Percentiles rank a stretch among this genome's conserved stretches.
phyloP scores from a whole-genome alignment of 2,113 vertebrate species.

The Micronisus gabar region DNA sequence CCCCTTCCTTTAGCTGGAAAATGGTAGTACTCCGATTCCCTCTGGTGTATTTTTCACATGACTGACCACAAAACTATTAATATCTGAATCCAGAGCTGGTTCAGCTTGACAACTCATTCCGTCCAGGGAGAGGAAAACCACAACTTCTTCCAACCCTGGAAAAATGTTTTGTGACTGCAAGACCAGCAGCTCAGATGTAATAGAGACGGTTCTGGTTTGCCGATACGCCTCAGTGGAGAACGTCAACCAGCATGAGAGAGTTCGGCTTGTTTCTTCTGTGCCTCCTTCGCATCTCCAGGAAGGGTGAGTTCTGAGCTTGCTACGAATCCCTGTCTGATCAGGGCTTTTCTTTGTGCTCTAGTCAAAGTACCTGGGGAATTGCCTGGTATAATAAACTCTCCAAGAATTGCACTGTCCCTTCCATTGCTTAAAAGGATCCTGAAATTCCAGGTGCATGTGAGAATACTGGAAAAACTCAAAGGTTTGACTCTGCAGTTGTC shows the following conservation, averaged over 20 bases:
- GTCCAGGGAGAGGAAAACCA: conserved; percentile 10
- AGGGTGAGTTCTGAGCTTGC: conserved; percentile 47
- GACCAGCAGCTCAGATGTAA: background rate
- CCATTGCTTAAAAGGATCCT: background rate
- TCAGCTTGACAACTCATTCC: background rate
- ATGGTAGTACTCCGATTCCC: background rate
- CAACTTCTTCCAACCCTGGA: background rate
- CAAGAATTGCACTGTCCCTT: background rate
- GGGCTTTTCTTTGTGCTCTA: background rate
- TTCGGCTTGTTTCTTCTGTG: background rate
- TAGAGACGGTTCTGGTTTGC: background rate
- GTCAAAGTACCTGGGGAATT: background rate
- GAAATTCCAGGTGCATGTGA: background rate
- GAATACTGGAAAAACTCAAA: background rate
- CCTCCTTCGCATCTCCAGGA: conserved; percentile 32
- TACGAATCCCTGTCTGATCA: background rate
- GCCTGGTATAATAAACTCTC: background rate
- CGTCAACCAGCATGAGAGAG: background rate
- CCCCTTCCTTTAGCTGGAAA: background rate
- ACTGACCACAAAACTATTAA: conserved; percentile 37
- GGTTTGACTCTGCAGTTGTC: background rate
- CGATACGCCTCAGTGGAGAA: background rate
- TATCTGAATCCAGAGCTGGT: background rate
- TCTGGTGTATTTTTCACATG: conserved; percentile 19
- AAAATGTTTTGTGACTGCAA: background rate